Percentiles rank a stretch among this genome's conserved stretches.
These are phyloP conservation scores for Lineus longissimus DNA, from an alignment of 1,140 invertebrate genomes.

Conservation along the genomic window DNA sequence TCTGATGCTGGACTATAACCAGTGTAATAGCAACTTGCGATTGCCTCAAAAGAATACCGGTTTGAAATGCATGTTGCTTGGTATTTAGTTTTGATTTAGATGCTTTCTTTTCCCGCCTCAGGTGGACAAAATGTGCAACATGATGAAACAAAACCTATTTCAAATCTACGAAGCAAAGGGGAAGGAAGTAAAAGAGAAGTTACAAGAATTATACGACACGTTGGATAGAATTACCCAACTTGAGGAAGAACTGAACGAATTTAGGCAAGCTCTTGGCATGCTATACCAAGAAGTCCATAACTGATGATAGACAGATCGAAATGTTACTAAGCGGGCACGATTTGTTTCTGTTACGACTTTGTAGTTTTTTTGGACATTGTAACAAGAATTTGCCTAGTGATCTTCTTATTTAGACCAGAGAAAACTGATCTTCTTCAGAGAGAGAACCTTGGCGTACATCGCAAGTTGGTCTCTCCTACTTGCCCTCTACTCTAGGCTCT, in stretches of 20 bases:
- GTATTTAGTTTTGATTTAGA: no score
- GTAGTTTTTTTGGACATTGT: no score
- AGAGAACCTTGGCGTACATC: no score
- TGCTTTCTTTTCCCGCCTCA: slow-evolving; percentile 12
- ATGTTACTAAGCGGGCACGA: no score
- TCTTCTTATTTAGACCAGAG: no score
- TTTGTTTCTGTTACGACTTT: no score
- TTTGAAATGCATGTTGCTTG: background rate
- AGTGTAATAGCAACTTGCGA: background rate
- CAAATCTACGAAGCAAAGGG: slow-evolving; percentile 29
- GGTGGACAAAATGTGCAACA: slow-evolving; percentile 22
- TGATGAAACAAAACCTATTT: slow-evolving; percentile 27
- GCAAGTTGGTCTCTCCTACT: no score
- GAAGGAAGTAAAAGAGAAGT: slow-evolving; percentile 24
- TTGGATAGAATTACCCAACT: slow-evolving; percentile 28
- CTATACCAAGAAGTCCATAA: slow-evolving; percentile 14
- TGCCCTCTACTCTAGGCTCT: no score
- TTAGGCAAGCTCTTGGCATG: slow-evolving; percentile 24
- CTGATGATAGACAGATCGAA: no score
- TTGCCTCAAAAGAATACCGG: background rate
- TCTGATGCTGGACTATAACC: background rate
- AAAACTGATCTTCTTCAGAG: no score
- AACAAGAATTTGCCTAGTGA: no score
- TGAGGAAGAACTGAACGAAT: slow-evolving; percentile 29
- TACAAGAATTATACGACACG: slow-evolving; percentile 26